A percentile compares a stretch with the other conserved stretches of the same genome.
Evolutionary conservation across 2,113 vertebrate genomes (phyloP).

Genomic region (Ovibos moschatus): DNA sequence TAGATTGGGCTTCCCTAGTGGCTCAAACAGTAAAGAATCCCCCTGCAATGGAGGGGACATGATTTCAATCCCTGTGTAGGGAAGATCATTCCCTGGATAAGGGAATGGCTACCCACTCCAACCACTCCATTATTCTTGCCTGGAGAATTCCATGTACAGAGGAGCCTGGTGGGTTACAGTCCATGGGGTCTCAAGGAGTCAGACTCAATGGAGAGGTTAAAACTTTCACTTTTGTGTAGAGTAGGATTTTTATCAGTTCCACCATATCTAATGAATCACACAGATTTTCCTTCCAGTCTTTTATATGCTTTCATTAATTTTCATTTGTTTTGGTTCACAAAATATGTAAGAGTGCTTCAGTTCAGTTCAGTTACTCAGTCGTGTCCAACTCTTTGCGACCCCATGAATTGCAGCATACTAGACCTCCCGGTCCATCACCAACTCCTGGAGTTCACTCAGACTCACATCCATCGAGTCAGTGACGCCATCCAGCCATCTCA

Average conservation of each 20-base stretch:
- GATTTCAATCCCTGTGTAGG: neutral
- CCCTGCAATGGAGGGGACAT: neutral
- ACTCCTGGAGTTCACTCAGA: too few relatives aligned
- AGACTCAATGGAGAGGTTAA: neutral
- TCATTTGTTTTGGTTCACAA: neutral
- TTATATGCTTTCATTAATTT: neutral
- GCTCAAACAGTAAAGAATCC: neutral
- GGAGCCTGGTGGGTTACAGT: neutral
- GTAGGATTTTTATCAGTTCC: neutral
- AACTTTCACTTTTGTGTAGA: neutral
- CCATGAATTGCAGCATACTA: too few relatives aligned
- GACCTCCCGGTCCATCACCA: too few relatives aligned
- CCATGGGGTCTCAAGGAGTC: neutral
- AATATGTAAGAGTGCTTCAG: neutral
- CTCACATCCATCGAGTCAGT: too few relatives aligned
- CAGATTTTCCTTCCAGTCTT: neutral
- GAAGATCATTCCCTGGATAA: neutral
- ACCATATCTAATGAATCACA: neutral
- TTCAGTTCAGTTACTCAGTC: too few relatives aligned
- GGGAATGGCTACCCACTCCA: neutral
- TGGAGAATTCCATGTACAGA: neutral
- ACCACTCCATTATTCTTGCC: neutral
- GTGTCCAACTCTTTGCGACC: accelerated
- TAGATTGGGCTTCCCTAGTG: neutral
- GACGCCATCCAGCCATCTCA: too few relatives aligned